Evolutionary conservation across 2,888 invertebrate genomes (phyloP), one percentile per base, ranked within the genome.

Genomic region (Agrilus biguttatus): DNA sequence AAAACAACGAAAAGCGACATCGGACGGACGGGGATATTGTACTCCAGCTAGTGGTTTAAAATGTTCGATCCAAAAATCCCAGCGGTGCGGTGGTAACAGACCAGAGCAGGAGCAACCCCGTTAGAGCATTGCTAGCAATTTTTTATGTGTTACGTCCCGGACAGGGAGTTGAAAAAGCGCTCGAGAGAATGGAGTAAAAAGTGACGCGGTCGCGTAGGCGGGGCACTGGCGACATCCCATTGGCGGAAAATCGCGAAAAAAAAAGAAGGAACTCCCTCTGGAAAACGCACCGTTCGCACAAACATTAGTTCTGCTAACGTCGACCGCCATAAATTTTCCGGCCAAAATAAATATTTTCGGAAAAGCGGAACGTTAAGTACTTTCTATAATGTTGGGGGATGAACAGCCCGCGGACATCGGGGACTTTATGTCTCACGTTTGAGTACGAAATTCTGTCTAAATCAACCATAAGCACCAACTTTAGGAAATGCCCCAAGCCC

Each of bases 311-410:
- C 65, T 59, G 64, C 28, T 28, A 28, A 28, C 28, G 28, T 28
- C 10, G 28, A 62, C 61, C 62, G 65, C 63, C 65, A 63, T 65
- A 66, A 66, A 66, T 66, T 66, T 63, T 61, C 62, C 62, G 63
- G 58, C 61, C 57, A 65, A 63, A 64, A 66, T 65, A 66, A 66
- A 66, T 65, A 66, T 66, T 66, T 66, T 66, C 61, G 62, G 62
- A 65, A 64, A 63, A 64, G 64, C 61, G 63, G 63, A 65, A 64
- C 62, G 65, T 63, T 65, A 66, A 66, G 66, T 65, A 66, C 65
- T 65, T 66, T 65, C 61, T 63, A 66, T 65, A 64, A 65, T 64
- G 57, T 61, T 54, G 60, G 55, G 54, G 62, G 41, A 45, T 49
- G 28, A 28, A 28, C 28, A 28, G 28, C 28, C 28, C 28, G 28